Evolutionary conservation across 2,113 vertebrate genomes (phyloP), one percentile per base, ranked within the genome.

Genomic region (Peromyscus californicus): DNA sequence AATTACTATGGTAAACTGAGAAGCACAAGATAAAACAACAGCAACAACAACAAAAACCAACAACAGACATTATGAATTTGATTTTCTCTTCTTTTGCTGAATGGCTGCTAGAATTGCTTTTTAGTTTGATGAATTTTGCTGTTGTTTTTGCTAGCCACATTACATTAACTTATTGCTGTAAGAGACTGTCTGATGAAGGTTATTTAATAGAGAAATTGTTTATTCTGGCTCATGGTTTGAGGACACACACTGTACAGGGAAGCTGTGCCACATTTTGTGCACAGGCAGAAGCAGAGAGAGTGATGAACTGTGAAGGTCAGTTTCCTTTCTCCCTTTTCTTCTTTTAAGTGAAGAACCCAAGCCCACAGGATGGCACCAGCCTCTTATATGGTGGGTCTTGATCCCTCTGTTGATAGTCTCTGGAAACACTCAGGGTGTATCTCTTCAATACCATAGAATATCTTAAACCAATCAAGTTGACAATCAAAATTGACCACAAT

Each of bases 1-100:
- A 97, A 95, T 21, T 97, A 61, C 51, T 29, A 78, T 84, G 33
- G 39, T 95, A 87, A 79, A 75, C 63, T 96, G 95, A 98, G 98
- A 97, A 94, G 76, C 36, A 85, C 83, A 92, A 33, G 39, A 39
- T 59, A 91, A 84, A 42, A 61, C 93, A 95, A 96, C 51, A 84
- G 54, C 7, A 82, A 78, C 65, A 75, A 15, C 33, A 76, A 26
- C 3, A 48, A 48, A 48, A 57, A 13, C 33, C 21, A 42, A 39
- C 6, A 78, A 16, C 5, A 16, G 19, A 59, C 6, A 72, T 54
- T 19, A 42, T 21, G 3, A 69, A 76, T 1, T 87, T 88, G 11
- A 72, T 88, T 80, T 33, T 69, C 36, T 79, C 86, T 88, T 93
- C 10, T 15, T 95, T n/a, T 82, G 10, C 1, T 78, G 31, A 95